Base-by-base conservation (phyloP, 2,113 vertebrate genomes). In the Pseudois nayaur region DNA sequence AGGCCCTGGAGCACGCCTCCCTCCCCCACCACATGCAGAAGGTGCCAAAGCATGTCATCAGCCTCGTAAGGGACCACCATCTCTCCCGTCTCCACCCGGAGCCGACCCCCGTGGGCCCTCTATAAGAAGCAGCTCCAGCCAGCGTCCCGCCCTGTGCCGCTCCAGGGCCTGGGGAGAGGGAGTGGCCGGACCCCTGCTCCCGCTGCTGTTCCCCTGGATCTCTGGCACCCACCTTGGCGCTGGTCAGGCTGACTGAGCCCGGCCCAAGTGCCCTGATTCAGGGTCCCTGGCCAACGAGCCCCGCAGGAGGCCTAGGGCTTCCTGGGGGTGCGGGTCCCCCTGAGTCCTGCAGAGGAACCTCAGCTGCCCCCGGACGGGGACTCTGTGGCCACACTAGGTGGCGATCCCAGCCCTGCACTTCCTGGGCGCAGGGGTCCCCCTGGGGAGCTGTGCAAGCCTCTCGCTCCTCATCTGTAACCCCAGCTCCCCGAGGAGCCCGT, bases 81-180 rank as follows among this genome's bases (percentile, higher is more conserved):
- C 17, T 25, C 23, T 23, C n/a, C 55, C 1, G 0, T 6, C 33
- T 1, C 55, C 5, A 64, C 64, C 23, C 0, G 1, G 19, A 6
- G 67, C 29, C 0, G 1, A 6, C 21, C 45, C n/a, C 87, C 17
- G 3, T 1, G 29, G 19, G 21, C 15, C 36, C 19, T 27, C 45
- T 29, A 17, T 23, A 21, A 6, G 15, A 29, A 40, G 50, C 74
- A 31, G 59, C 62, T 62, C 12, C 33, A 3, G 1, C 43, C 50
- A 8, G 29, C 3, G 9, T 25, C 62, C 81, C 19, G 3, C 52
- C 31, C 21, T 16, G 31, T 3, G 87, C 59, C 23, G 0, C 3
- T 0, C 5, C 0, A 52, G 57, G 43, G 21, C 52, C 50, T 3
- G 33, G 19, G 5, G 60, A 54, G 27, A 59, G 71, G 15, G 17